These are phyloP conservation scores for Cotesia vestalis DNA, from an alignment of 1,140 invertebrate species.

Conservation along the genomic window DNA sequence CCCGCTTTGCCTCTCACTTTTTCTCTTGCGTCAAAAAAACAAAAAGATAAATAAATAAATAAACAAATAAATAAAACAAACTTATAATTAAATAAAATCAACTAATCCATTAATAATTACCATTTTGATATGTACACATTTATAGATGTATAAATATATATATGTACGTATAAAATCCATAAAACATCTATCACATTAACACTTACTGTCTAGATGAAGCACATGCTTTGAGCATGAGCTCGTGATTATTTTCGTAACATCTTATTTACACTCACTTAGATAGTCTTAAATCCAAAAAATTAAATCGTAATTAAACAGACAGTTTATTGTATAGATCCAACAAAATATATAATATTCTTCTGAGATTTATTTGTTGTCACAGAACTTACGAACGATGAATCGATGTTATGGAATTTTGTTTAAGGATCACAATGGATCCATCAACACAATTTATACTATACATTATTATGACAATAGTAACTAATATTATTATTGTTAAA, in stretches of 20 bases:
- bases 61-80: background rate
- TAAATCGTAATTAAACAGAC: background rate
- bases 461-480: too few species aligned
- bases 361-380: too few species aligned
- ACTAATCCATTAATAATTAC: too few species aligned
- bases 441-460: too few species aligned
- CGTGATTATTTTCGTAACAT: constrained; percentile 12
- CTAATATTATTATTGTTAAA: background rate
- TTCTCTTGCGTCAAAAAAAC: constrained; percentile 9
- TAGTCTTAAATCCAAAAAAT: background rate
- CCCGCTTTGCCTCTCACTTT: constrained; percentile 3
- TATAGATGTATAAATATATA: background rate
- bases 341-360: too few species aligned
- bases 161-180: background rate
- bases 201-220: background rate
- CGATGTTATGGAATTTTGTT: too few species aligned
- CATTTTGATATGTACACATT: too few species aligned
- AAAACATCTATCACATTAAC: background rate
- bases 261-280: background rate
- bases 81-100: background rate
- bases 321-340: too few species aligned
- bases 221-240: constrained; percentile 15
- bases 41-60: background rate
- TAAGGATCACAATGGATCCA: too few species aligned
- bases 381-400: too few species aligned